Conservation (phyloP, 1,140 invertebrate genomes). For the Drosophila hydei region DNA sequence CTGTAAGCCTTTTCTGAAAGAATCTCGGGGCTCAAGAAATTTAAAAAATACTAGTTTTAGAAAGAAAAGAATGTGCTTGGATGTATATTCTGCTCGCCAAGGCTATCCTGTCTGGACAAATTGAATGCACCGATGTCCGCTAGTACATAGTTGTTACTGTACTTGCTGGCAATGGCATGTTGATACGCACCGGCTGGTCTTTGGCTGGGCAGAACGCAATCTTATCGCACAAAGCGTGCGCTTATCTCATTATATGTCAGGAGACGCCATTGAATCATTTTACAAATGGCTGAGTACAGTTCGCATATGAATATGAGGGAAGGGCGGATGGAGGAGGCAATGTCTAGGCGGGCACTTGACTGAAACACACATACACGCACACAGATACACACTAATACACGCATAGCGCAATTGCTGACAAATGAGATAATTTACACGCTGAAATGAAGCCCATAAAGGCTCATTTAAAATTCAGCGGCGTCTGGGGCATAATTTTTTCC, state of each 20-base stretch:
- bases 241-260: conserved; percentile 79
- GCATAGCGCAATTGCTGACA: conserved; percentile 78
- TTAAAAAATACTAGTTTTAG: too few species aligned
- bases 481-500: conserved; percentile 80
- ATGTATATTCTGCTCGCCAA: too few species aligned
- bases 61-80: too few species aligned
- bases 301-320: conserved; percentile 55
- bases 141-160: background rate
- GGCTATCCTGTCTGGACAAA: background rate
- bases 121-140: background rate
- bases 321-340: background rate
- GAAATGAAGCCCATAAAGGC: conserved; percentile 82
- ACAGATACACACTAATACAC: conserved; percentile 27
- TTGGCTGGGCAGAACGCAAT: conserved; percentile 42
- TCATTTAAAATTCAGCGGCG: conserved; percentile 82
- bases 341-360: conserved; percentile 61
- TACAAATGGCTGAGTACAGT: conserved; percentile 77
- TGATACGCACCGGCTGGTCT: conserved; percentile 46
- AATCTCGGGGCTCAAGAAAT: too few species aligned
- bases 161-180: conserved; percentile 7
- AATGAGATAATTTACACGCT: conserved; percentile 83
- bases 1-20: too few species aligned
- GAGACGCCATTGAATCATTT: conserved; percentile 80
- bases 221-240: conserved; percentile 64
- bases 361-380: conserved; percentile 23